Evolutionary conservation across 2,797 vertebrate genomes (phyloP).

Genomic region (Anas acuta): DNA sequence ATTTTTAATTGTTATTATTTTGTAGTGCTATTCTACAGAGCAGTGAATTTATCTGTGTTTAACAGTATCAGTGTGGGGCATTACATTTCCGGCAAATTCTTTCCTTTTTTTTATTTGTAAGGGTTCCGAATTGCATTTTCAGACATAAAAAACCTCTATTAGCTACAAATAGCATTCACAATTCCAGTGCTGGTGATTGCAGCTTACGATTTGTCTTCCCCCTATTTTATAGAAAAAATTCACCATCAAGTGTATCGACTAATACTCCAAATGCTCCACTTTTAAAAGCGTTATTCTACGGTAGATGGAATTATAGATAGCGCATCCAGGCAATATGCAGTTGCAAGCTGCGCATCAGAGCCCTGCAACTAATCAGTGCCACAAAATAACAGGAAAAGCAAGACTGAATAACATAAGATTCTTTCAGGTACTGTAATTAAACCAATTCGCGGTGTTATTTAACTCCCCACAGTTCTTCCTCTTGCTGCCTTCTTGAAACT

Average conservation of each 20-base stretch:
- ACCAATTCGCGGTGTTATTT: not conserved
- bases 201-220: constrained; percentile 2
- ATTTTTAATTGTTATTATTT: not conserved
- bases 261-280: constrained; percentile 27
- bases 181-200: not conserved
- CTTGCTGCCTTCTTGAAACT: constrained; percentile 42
- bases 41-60: not conserved
- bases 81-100: not conserved
- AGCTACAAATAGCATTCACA: constrained; percentile 18
- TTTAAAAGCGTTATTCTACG: not conserved
- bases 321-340: not conserved
- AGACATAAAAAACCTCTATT: constrained; percentile 5
- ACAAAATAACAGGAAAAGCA: constrained; percentile 53
- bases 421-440: constrained; percentile 55
- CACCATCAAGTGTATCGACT: not conserved
- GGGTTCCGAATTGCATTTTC: constrained; percentile 26
- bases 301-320: not conserved
- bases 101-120: not conserved
- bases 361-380: constrained; percentile 41
- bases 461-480: constrained; percentile 26
- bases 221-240: constrained; percentile 21
- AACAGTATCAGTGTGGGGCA: not conserved
- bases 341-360: constrained; percentile 21
- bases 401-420: constrained; percentile 40
- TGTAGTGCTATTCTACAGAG: not conserved